Base-by-base conservation (phyloP, 1,140 invertebrate species). In the Drosophila suzukii region DNA sequence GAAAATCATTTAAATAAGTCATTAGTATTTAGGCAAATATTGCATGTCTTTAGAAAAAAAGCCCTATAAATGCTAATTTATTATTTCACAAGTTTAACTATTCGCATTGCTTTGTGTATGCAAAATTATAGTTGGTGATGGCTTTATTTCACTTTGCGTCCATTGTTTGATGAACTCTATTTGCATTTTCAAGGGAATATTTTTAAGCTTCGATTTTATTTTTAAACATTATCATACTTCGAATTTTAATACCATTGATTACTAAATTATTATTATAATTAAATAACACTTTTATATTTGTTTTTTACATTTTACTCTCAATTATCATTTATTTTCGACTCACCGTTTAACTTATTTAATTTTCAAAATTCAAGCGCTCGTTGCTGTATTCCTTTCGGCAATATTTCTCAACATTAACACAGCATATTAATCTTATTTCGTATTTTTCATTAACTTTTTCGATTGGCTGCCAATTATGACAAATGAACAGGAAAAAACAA, bases 401-500 rank as follows among this genome's bases (percentile, higher is more conserved):
- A 12, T 63, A 36, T n/a, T 46, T 15, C 17, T 12, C n/a, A 34
- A 3, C 53, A 39, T 47, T 4, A 27, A 17, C 54, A 47, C 10
- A 70, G 13, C 49, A 67, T 55, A 47, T 67, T 47, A 54, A 54
- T 46, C 11, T 24, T 24, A 12, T 12, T 32, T 67, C 10, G 17
- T 32, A 38, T 39, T 15, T 38, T 66, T 54, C 47, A 39, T 47
- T 13, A 67, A 55, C 27, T 67, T 67, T 53, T 70, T 15, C 10
- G 20, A n/a, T 49, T 56, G 30, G 63, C 57, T 43, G 63, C 36
- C 63, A 60, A 50, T 60, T 17, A 24, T 17, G 43, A 47, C 43
- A 38, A 54, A 39, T 66, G 20, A 75, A 75, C 46, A 57, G 10
- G 4, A 57, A 47, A 56, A 75, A 51, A 75, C 41, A 75, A 75